Base-by-base conservation (phyloP, 2,113 vertebrate species). In the Clinocottus analis region DNA sequence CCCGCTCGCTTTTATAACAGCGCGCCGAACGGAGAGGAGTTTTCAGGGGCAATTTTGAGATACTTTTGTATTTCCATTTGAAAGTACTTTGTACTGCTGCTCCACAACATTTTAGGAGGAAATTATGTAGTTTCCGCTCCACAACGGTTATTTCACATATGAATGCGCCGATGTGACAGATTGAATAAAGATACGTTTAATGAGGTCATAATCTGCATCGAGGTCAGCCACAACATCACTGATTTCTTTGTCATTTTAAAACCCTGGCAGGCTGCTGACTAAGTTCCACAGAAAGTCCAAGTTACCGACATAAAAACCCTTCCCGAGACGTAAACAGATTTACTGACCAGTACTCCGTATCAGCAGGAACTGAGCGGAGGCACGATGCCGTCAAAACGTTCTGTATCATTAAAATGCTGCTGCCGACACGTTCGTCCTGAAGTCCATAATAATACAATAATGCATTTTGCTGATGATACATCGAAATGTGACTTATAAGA, bases 1-100 rank as follows among this genome's bases (percentile, higher is more conserved):
- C 43, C 56, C 70, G 59, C 70, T 70, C 13, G 25, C 67, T 49
- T 43, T 73, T 49, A 66, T 25, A 73, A 82, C 21, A 41, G 47
- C 62, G 66, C 53, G 53, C 21, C 2, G 21, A 82, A 47, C 25
- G 73, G 35, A 37, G 64, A 60, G 56, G 23, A 21, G n/a, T 47
- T 39, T 66, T 66, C 6, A 8, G 7, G 19, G 23, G 29, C 7
- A 14, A 43, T 31, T 58, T 47, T 14, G 4, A 62, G 60, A 31
- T 31, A 35, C 17, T 45, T 9, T 31, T 3, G 6, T 58, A 1
- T 41, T 51, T 60, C 16, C 12, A 31, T 56, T 19, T 53, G 45
- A 5, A 35, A 25, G 5, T 25, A 17, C 9, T 21, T n/a, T 27
- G 3, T 41, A 12, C 19, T 69, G 16, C 37, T 58, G 21, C 11